Percentiles rank a stretch among this genome's conserved stretches.
Conservation (phyloP, 2,888 invertebrate species). For the Nomada ruficornis region DNA sequence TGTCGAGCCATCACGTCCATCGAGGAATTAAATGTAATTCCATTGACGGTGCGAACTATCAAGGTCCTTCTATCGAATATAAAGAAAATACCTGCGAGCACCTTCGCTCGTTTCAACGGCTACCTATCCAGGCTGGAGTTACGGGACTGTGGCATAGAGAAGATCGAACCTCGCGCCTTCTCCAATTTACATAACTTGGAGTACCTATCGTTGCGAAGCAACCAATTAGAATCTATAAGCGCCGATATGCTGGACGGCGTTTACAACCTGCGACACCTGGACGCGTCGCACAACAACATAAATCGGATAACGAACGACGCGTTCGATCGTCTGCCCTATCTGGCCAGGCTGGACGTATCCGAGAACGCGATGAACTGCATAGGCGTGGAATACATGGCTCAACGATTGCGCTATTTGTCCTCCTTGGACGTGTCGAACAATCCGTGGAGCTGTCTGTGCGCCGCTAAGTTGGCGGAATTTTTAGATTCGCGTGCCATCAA, state of each 20-base stretch:
- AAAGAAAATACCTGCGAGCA: conserved; percentile 58
- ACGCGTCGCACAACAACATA: conserved; percentile 74
- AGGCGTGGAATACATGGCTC: conserved; percentile 70
- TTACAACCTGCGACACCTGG: conserved; percentile 62
- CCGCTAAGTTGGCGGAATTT: conserved; percentile 65
- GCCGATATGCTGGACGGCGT: conserved; percentile 64
- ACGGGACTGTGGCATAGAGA: conserved; percentile 71
- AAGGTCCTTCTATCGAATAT: conserved; percentile 70
- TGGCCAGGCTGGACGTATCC: conserved; percentile 67
- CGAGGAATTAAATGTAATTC: conserved; percentile 64
- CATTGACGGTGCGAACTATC: conserved; percentile 62
- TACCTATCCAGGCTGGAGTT: conserved; percentile 71
- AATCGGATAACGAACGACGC: conserved; percentile 69
- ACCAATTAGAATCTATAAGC: conserved; percentile 67
- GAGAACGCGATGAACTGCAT: conserved; percentile 76
- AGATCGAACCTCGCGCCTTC: conserved; percentile 71
- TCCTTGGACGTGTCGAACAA: conserved; percentile 68
- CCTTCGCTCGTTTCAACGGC: conserved; percentile 72
- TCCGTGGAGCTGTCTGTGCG: conserved; percentile 78
- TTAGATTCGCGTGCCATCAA: conserved; percentile 64
- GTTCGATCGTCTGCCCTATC: conserved; percentile 66
- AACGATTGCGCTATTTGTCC: conserved; percentile 56
- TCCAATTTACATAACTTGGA: conserved; percentile 65
- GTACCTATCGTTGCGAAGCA: conserved; percentile 68
- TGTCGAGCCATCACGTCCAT: conserved; percentile 71